Base-by-base conservation (phyloP, 2,113 vertebrate genomes). In the Chloropsis cyanopogon region DNA sequence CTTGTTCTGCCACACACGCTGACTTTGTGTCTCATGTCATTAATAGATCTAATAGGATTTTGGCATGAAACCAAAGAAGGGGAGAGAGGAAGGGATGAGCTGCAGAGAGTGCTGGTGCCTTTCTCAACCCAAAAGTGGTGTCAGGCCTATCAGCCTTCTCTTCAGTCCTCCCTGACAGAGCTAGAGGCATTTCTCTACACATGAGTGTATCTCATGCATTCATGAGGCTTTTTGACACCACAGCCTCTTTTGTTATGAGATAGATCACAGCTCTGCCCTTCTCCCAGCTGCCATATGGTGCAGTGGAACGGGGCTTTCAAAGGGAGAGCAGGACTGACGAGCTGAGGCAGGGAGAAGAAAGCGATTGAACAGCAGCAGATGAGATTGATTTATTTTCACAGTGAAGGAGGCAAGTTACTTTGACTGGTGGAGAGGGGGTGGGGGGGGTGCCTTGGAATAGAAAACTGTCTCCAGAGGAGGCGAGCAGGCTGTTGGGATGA, bases 241-340 rank as follows among this genome's bases (percentile, higher is more conserved):
- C 97, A 96, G 98, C 83, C 94, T 93, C 98, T 97, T 99, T 99
- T 99, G 98, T 99, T 96, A 44, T 1, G 73, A 97, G 97, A 73
- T 94, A 64, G 96, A 98, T 97, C 98, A 90, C 60, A 91, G 95
- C 95, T 96, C 96, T 97, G 90, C 89, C 92, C 94, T 97, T 94
- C 97, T 96, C 98, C 98, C 98, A 99, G 97, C 98, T 98, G 98
- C 99, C 99, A 99, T 99, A 99, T 99, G 99, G 98, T 98, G 96
- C 96, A 12, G 89, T 70, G 95, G 97, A 95, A 94, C 82, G 92
- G 72, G 37, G 66, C 94, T 96, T 97, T 97, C 94, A 97, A 97
- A 94, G 96, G 60, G 59, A 70, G 95, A 92, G 96, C 16, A 59
- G 76, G 91, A 66, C 72, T 20, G 54, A 14, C 63, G 66, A 86